Evolutionary conservation across 2,113 vertebrate species (phyloP).

Genomic region (Indicator indicator): DNA sequence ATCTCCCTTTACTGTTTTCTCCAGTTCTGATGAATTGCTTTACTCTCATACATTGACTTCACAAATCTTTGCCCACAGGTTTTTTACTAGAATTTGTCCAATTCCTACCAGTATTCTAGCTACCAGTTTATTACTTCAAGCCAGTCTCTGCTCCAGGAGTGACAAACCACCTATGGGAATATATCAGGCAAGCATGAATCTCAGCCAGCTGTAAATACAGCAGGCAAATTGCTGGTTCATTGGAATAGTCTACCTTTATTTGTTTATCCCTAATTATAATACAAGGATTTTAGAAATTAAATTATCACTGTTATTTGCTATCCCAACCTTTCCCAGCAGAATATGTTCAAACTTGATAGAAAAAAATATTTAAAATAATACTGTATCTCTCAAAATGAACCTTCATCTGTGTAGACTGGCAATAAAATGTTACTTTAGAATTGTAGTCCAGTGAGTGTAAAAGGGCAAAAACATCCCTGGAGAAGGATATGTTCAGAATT

Average conservation of each 20-base stretch:
- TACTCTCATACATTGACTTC: neutral
- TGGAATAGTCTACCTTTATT: conserved; percentile 36
- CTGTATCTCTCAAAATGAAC: neutral
- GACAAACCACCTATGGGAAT: conserved; percentile 50
- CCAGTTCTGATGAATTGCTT: neutral
- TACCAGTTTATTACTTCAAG: neutral
- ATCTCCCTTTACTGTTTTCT: neutral
- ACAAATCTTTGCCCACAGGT: neutral
- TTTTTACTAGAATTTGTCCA: neutral
- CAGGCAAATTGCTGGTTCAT: conserved; percentile 37
- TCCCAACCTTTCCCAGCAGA: neutral
- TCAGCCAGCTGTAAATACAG: conserved; percentile 52
- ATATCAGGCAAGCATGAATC: neutral
- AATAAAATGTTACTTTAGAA: neutral
- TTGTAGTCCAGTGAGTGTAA: neutral
- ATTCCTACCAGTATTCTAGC: neutral
- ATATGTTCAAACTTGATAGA: neutral
- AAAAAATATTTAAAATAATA: neutral
- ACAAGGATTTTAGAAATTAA: conserved; percentile 26
- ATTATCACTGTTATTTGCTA: neutral
- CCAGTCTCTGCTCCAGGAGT: conserved; percentile 12
- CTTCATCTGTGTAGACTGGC: neutral
- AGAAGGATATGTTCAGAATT: neutral
- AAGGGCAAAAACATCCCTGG: neutral
- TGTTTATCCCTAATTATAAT: conserved; percentile 29